Percentiles rank a stretch among this genome's conserved stretches.
phyloP scores from a whole-genome alignment of 2,797 vertebrate genomes.

The Dryobates pubescens region DNA sequence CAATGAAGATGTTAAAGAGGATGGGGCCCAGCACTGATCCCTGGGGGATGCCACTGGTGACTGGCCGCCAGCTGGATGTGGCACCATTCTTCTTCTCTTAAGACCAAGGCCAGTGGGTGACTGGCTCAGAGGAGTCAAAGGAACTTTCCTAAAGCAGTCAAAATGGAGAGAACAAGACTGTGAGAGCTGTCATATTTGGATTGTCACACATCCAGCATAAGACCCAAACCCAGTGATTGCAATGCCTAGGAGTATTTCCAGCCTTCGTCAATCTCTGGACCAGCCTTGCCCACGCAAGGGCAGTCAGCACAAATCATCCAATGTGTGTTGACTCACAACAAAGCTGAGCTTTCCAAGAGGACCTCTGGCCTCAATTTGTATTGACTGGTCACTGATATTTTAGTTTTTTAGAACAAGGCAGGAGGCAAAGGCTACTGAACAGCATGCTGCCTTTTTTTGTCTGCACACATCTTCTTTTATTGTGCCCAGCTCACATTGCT shows the following conservation, averaged over 20 bases:
- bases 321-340: neutral
- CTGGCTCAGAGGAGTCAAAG: neutral
- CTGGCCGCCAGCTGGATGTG: too few species aligned
- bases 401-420: neutral
- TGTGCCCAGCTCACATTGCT: fast-evolving
- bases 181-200: neutral
- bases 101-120: fast-evolving
- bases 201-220: neutral
- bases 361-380: neutral
- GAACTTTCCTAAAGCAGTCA: neutral
- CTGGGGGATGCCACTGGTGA: too few species aligned
- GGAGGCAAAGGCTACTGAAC: neutral
- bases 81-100: neutral
- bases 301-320: fast-evolving
- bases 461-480: neutral
- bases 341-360: neutral
- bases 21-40: too few species aligned
- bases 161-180: neutral
- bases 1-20: too few species aligned
- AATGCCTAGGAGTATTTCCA: neutral
- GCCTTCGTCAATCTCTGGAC: fast-evolving
- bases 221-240: fast-evolving
- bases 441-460: neutral
- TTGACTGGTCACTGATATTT: neutral
- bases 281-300: neutral